phyloP scores from a whole-genome alignment of 2,888 invertebrate genomes.

The Tachina lurida region DNA sequence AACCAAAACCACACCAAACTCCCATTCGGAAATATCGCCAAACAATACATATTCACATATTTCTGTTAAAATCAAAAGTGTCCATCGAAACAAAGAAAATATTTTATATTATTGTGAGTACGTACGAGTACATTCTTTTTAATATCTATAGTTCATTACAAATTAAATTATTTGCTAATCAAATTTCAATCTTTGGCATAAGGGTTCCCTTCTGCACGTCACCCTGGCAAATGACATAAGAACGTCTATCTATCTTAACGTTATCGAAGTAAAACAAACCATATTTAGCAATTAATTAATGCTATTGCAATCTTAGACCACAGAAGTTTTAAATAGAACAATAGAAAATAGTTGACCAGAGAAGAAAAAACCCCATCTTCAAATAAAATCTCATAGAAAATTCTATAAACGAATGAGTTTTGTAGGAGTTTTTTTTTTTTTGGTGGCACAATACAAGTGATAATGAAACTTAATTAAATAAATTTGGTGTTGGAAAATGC shows the following conservation, averaged over 20 bases:
- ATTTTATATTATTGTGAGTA: background rate
- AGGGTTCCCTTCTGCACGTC: background rate
- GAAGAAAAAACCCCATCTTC: conserved; percentile 43
- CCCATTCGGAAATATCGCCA: no score
- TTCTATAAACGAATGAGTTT: conserved; percentile 6
- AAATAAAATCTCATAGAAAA: conserved; percentile 53
- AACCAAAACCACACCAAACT: no score
- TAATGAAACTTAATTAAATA: conserved; percentile 56
- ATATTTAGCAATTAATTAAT: conserved; percentile 49
- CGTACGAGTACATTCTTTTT: background rate
- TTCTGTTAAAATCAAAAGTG: background rate
- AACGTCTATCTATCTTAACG: background rate
- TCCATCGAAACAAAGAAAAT: background rate
- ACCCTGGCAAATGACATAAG: conserved; percentile 29
- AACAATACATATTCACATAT: no score
- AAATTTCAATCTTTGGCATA: conserved; percentile 21
- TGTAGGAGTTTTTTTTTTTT: background rate
- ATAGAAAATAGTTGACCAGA: conserved; percentile 49
- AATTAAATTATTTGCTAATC: conserved; percentile 23
- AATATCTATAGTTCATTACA: background rate
- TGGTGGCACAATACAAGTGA: conserved; percentile 14
- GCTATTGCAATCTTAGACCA: conserved; percentile 16
- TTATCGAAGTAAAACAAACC: conserved; percentile 31
- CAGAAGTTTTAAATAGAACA: conserved; percentile 33
- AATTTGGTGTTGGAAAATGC: conserved; percentile 51